These are phyloP conservation scores for Pseudomyrmex flavicornis DNA, from an alignment of 1,140 invertebrate species.

Conservation along the genomic window DNA sequence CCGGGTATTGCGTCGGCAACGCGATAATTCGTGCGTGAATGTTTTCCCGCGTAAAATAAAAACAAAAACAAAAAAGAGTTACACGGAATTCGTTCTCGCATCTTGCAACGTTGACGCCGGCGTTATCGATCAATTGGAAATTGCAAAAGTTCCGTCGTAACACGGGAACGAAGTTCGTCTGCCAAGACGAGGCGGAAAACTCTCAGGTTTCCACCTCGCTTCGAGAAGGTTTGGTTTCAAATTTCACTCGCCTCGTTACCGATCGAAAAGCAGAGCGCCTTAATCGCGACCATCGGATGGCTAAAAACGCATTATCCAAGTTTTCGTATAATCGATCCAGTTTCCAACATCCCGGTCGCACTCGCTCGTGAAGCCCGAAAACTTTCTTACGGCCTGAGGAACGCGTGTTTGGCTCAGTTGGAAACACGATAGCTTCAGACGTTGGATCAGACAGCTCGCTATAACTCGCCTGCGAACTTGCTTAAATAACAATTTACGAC, in stretches of 20 bases:
- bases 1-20: neutral
- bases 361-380: conserved; percentile 47
- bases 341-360: conserved; percentile 43
- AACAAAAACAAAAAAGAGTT: neutral
- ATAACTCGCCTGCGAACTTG: conserved; percentile 44
- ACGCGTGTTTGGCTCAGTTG: conserved; percentile 60
- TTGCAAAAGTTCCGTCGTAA: conserved; percentile 58
- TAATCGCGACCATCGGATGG: conserved; percentile 60
- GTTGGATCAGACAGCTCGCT: conserved; percentile 49
- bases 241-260: conserved; percentile 59
- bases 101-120: conserved; percentile 39
- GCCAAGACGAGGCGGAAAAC: conserved; percentile 51
- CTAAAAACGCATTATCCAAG: conserved; percentile 63
- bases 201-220: conserved; percentile 63
- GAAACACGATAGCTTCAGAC: conserved; percentile 56
- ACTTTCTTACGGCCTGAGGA: conserved; percentile 71
- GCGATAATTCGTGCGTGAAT: neutral
- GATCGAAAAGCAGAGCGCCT: conserved; percentile 52
- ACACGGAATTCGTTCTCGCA: conserved; percentile 8
- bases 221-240: conserved; percentile 56
- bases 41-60: neutral
- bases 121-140: conserved; percentile 61
- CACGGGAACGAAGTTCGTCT: conserved; percentile 47
- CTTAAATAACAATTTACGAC: conserved; percentile 60
- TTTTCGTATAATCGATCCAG: conserved; percentile 62